Evolutionary conservation across 2,888 invertebrate species (phyloP).

Genomic region (Patella ulyssiponensis): DNA sequence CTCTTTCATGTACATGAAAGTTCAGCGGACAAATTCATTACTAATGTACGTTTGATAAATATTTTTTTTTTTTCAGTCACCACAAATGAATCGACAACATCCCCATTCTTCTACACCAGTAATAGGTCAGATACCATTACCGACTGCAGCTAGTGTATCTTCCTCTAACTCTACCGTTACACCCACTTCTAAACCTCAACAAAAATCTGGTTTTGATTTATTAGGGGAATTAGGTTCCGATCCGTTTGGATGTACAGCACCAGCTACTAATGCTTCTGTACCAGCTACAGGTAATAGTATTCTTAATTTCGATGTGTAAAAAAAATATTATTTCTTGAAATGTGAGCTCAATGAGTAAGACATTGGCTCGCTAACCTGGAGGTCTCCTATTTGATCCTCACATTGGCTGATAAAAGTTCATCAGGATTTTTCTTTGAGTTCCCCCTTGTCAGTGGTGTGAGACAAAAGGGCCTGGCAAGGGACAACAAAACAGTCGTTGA

Average conservation of each 20-base stretch:
- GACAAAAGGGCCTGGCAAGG: too few species aligned
- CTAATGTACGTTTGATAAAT: not conserved
- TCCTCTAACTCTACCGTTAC: constrained; percentile 39
- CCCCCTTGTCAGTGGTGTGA: too few species aligned
- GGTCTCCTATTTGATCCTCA: too few species aligned
- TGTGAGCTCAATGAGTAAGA: too few species aligned
- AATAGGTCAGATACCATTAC: constrained; percentile 32
- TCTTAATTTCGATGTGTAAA: too few species aligned
- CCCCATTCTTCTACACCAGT: constrained; percentile 36
- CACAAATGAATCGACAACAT: constrained; percentile 23
- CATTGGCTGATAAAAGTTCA: too few species aligned
- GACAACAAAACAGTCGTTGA: too few species aligned
- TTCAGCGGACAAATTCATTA: too few species aligned
- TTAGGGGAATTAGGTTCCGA: constrained; percentile 70
- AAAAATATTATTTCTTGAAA: too few species aligned
- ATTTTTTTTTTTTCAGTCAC: constrained; percentile 17
- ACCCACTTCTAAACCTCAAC: constrained; percentile 38
- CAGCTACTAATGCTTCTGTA: constrained; percentile 44
- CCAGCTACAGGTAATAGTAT: constrained; percentile 35
- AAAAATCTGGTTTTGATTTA: constrained; percentile 59
- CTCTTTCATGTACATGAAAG: too few species aligned
- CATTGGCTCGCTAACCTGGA: too few species aligned
- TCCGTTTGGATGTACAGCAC: constrained; percentile 64
- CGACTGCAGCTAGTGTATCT: constrained; percentile 34
- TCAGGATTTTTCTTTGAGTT: too few species aligned